Evolutionary conservation across 1,140 invertebrate genomes (phyloP).

Genomic region (Camponotus floridanus): DNA sequence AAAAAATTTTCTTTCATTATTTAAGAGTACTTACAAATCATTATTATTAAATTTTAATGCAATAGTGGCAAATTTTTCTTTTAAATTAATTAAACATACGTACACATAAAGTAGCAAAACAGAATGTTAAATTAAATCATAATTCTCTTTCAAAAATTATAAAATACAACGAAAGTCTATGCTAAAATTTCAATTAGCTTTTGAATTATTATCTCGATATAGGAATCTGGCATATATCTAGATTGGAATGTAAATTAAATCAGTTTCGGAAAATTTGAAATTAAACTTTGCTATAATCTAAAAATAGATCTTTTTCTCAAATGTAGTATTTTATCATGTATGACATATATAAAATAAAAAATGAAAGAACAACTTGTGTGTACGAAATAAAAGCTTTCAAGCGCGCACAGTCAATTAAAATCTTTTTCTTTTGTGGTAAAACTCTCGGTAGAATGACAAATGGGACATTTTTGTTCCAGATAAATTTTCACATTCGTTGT

Average conservation of each 20-base stretch:
- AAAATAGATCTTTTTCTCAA: slow-evolving; percentile 10
- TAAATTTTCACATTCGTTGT: slow-evolving; percentile 12
- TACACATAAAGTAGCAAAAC: neutral
- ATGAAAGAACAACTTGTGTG: neutral
- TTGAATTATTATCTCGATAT: neutral
- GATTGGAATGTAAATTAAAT: slow-evolving; percentile 27
- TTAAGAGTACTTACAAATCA: neutral
- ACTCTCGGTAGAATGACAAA: slow-evolving; percentile 13
- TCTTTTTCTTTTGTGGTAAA: neutral
- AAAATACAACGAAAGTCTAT: neutral
- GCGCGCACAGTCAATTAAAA: slow-evolving; percentile 8
- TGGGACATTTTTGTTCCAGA: slow-evolving; percentile 7
- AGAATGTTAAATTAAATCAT: slow-evolving; percentile 10
- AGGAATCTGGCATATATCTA: neutral
- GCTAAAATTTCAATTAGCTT: slow-evolving; percentile 6
- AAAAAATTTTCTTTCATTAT: too few species aligned
- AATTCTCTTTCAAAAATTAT: neutral
- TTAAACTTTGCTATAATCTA: slow-evolving; percentile 24
- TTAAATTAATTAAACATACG: neutral
- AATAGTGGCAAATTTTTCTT: neutral
- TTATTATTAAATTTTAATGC: neutral
- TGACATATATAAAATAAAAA: slow-evolving; percentile 20
- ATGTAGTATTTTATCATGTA: neutral
- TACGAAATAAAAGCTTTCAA: slow-evolving; percentile 14
- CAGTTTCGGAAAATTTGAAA: neutral